Evolutionary conservation across 2,888 invertebrate species (phyloP).

Genomic region (Pollenia amentaria): DNA sequence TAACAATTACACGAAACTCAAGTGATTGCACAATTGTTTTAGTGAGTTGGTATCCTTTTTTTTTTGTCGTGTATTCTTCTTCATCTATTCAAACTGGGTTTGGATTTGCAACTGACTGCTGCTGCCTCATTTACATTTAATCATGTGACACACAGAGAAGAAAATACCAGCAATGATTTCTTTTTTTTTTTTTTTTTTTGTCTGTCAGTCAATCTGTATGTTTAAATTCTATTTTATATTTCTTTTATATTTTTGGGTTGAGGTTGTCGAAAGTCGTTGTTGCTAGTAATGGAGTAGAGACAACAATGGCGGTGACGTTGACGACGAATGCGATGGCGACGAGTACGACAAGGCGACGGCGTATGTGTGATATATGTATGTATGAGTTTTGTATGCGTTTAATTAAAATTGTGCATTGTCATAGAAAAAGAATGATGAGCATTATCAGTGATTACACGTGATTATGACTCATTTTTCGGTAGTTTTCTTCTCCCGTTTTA

Average conservation of each 20-base stretch:
- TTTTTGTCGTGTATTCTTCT: slow-evolving; percentile 14
- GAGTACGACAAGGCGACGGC: slow-evolving; percentile 28
- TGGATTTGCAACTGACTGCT: slow-evolving; percentile 73
- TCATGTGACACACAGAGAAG: slow-evolving; percentile 37
- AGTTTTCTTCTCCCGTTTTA: slow-evolving; percentile 29
- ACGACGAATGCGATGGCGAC: slow-evolving; percentile 29
- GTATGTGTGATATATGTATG: slow-evolving; percentile 17
- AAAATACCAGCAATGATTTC: background rate
- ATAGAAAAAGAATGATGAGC: slow-evolving; percentile 61
- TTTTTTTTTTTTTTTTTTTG: slow-evolving; percentile 26
- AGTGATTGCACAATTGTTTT: slow-evolving; percentile 56
- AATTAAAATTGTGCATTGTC: slow-evolving; percentile 69
- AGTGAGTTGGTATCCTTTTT: slow-evolving; percentile 4
- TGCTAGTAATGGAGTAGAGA: slow-evolving; percentile 39
- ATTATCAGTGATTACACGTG: slow-evolving; percentile 61
- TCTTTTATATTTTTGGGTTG: background rate
- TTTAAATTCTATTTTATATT: background rate
- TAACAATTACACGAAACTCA: slow-evolving; percentile 57
- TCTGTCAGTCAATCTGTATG: background rate
- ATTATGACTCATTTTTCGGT: slow-evolving; percentile 61
- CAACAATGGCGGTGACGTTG: slow-evolving; percentile 31
- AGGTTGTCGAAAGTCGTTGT: slow-evolving; percentile 37
- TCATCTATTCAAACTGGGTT: slow-evolving; percentile 57
- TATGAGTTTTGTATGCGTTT: slow-evolving; percentile 57
- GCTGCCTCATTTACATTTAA: slow-evolving; percentile 45